Conservation (phyloP, 2,113 vertebrate genomes). For the Burhinus oedicnemus region DNA sequence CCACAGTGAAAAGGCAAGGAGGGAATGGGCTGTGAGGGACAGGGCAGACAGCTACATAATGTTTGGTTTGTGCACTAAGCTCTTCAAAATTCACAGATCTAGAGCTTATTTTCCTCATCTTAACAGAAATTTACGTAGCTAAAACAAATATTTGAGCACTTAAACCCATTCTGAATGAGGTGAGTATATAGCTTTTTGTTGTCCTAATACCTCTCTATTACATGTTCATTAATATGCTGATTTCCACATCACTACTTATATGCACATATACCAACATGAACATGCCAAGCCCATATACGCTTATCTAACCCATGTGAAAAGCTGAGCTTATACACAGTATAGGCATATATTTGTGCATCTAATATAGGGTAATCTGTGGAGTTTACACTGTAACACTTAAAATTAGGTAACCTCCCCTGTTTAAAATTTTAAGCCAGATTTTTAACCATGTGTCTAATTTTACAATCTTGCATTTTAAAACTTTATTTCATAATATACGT, state of each 20-base stretch:
- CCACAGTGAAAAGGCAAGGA: not conserved
- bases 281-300: not conserved
- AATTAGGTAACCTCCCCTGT: not conserved
- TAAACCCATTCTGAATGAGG: not conserved
- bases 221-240: not conserved
- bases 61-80: not conserved
- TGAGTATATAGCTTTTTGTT: not conserved
- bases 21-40: not conserved
- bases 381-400: not conserved
- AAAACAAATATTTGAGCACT: not conserved
- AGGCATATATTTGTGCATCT: not conserved
- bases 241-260: not conserved
- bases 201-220: not conserved
- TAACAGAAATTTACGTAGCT: not conserved
- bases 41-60: not conserved
- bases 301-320: not conserved
- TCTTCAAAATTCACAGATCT: not conserved
- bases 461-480: not conserved
- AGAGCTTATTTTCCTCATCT: not conserved
- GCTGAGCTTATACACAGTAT: not conserved
- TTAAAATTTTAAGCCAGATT: not conserved
- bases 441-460: not conserved
- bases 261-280: fast-evolving
- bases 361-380: not conserved
- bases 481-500: not conserved